Percentiles rank a stretch among this genome's conserved stretches.
phyloP scores from a whole-genome alignment of 2,888 invertebrate species.

The Epiblema foenella region DNA sequence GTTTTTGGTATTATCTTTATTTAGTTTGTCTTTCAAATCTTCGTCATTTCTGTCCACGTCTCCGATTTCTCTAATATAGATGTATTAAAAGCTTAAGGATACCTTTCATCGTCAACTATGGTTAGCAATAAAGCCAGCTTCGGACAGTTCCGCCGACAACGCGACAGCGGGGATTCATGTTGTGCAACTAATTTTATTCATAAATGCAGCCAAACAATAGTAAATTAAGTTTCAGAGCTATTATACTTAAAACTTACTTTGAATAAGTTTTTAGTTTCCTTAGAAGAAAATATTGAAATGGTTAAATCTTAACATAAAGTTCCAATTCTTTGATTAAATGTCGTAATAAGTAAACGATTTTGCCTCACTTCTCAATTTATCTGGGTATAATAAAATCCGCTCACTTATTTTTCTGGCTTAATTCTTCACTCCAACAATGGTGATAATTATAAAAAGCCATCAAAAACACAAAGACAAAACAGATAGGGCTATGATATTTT shows the following conservation, averaged over 20 bases:
- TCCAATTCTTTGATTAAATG: constrained; percentile 3
- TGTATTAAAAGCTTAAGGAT: background rate
- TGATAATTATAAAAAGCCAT: background rate
- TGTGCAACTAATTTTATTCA: constrained; percentile 42
- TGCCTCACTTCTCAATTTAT: background rate
- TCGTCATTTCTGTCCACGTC: too few relatives aligned
- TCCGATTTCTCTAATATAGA: background rate
- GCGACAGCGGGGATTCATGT: constrained; percentile 27
- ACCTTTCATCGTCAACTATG: constrained; percentile 18
- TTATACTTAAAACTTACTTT: constrained; percentile 28
- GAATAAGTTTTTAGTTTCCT: constrained; percentile 24
- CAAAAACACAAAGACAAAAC: constrained; percentile 26
- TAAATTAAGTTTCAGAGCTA: constrained; percentile 31
- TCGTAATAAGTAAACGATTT: background rate
- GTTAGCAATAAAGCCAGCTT: constrained; percentile 30
- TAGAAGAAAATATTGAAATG: constrained; percentile 20
- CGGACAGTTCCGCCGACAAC: constrained; percentile 19
- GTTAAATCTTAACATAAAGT: constrained; percentile 16
- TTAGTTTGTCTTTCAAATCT: too few relatives aligned
- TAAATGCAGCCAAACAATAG: constrained; percentile 39
- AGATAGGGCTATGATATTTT: too few relatives aligned
- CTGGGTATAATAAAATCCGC: background rate
- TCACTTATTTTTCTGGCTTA: background rate
- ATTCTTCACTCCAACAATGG: background rate
- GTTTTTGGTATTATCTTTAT: too few relatives aligned